phyloP scores from a whole-genome alignment of 2,113 vertebrate genomes.

The Sturnira hondurensis region DNA sequence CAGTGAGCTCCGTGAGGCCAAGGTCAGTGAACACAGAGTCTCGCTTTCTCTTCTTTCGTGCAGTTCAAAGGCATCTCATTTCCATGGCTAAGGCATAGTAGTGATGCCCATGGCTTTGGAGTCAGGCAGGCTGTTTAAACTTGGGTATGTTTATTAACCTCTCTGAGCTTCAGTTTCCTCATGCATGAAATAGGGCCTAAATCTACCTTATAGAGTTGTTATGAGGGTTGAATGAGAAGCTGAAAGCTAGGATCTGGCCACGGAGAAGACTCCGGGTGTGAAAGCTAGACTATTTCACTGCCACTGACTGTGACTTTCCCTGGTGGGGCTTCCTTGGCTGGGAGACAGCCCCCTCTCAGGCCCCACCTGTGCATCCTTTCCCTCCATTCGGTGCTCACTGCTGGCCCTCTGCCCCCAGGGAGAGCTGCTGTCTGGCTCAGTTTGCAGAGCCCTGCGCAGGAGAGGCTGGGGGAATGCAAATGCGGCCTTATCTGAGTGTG shows the following conservation, averaged over 20 bases:
- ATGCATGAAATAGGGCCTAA: background rate
- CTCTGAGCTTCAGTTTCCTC: background rate
- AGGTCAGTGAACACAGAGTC: background rate
- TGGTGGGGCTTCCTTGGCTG: background rate
- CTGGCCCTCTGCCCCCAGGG: background rate
- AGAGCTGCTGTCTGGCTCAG: conserved; percentile 10
- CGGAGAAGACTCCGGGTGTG: background rate
- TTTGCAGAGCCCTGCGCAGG: background rate
- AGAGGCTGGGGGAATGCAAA: conserved; percentile 59
- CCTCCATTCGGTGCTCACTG: background rate
- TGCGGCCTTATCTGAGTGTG: conserved; percentile 40
- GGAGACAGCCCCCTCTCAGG: background rate
- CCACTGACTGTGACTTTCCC: background rate
- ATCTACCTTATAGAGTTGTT: background rate
- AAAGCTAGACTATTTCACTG: background rate
- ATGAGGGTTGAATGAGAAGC: background rate
- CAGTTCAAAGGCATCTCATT: background rate
- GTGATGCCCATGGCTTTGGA: background rate
- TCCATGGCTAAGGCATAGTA: background rate
- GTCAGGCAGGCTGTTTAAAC: background rate
- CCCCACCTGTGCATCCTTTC: background rate
- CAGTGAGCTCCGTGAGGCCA: background rate
- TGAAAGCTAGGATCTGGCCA: background rate
- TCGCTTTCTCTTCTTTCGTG: background rate
- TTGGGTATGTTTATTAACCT: background rate